A percentile compares a stretch with the other conserved stretches of the same genome.
Conservation (phyloP, 2,113 vertebrate genomes). For the Sapajus apella region DNA sequence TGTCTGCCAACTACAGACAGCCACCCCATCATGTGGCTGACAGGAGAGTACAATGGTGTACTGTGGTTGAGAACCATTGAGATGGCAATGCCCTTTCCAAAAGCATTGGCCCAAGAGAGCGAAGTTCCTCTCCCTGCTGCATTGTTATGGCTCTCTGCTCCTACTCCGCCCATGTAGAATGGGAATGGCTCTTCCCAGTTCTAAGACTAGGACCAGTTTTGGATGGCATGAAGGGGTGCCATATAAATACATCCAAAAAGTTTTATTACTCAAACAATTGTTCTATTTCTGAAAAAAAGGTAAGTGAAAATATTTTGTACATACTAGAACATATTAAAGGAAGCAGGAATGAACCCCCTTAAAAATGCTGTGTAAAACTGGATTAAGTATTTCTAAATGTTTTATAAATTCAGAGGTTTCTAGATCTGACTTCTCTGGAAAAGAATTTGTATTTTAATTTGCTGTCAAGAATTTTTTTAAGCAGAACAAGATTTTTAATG, state of each 20-base stretch:
- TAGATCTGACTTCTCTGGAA: slow-evolving; percentile 24
- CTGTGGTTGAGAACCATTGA: background rate
- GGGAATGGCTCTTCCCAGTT: background rate
- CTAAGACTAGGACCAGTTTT: background rate
- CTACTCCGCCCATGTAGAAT: background rate
- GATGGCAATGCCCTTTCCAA: background rate
- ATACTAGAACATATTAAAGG: background rate
- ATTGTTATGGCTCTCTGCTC: background rate
- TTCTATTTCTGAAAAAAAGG: background rate
- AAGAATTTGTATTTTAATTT: slow-evolving; percentile 36
- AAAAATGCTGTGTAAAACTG: background rate
- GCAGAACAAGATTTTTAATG: slow-evolving; percentile 28
- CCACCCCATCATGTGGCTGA: accelerated
- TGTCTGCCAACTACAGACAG: background rate
- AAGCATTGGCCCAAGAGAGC: background rate
- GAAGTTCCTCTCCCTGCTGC: background rate
- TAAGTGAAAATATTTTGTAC: background rate
- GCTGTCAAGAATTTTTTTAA: slow-evolving; percentile 32
- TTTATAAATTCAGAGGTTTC: slow-evolving; percentile 1
- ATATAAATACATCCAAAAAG: background rate
- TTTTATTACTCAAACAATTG: background rate
- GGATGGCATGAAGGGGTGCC: background rate
- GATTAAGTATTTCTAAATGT: background rate
- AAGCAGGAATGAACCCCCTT: background rate
- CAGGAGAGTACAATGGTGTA: accelerated